Evolutionary conservation across 2,113 vertebrate species (phyloP).

Genomic region (Phycodurus eques): DNA sequence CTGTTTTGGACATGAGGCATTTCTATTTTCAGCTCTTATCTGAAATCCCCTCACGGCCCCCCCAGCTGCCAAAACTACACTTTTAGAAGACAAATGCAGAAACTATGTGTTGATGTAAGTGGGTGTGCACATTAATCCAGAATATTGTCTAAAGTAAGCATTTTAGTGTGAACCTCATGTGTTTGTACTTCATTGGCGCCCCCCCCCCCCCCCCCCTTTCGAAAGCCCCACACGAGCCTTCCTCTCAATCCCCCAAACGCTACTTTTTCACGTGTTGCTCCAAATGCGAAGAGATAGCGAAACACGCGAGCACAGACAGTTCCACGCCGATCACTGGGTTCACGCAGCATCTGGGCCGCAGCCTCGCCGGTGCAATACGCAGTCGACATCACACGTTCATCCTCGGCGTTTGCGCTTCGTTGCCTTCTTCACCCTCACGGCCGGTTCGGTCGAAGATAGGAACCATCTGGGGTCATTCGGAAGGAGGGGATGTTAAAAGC

Average conservation of each 20-base stretch:
- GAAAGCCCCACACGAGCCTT: conserved; percentile 23
- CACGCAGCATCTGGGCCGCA: conserved; percentile 63
- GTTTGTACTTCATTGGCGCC: conserved; percentile 37
- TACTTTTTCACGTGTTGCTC: conserved; percentile 48
- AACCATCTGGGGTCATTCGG: conserved; percentile 4
- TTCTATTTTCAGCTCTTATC: conserved; percentile 84
- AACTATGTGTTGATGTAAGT: conserved; percentile 74
- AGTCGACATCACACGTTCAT: conserved; percentile 33
- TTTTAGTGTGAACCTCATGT: conserved; percentile 47
- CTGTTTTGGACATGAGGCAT: conserved; percentile 87
- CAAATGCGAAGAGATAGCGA: conserved; percentile 45
- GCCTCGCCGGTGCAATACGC: conserved; percentile 34
- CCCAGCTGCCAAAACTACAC: conserved; percentile 47
- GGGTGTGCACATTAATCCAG: conserved; percentile 18
- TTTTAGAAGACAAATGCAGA: conserved; percentile 68
- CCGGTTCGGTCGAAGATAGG: conserved; percentile 22
- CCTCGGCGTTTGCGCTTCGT: conserved; percentile 20
- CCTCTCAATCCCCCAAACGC: conserved; percentile 47
- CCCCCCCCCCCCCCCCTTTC: neutral
- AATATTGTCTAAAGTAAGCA: conserved; percentile 56
- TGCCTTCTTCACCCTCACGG: conserved; percentile 6
- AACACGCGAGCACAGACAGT: conserved; percentile 46
- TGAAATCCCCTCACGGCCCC: conserved; percentile 61
- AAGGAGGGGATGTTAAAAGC: conserved; percentile 18
- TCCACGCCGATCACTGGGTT: conserved; percentile 43